Evolutionary conservation across 2,888 invertebrate species (phyloP).

Genomic region (Caenorhabditis japonica): DNA sequence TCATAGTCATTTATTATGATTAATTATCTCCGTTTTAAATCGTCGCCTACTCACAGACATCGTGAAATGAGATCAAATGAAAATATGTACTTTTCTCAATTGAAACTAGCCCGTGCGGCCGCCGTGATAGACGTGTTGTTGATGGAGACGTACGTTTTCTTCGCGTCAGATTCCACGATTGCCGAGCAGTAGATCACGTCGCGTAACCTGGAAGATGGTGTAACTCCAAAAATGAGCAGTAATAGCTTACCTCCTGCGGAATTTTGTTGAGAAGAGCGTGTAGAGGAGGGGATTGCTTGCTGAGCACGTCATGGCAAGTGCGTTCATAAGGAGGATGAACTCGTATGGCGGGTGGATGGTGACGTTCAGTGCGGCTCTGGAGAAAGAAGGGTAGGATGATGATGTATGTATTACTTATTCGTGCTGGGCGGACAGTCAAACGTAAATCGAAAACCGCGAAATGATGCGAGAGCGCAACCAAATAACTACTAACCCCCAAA

Average conservation of each 20-base stretch:
- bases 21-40: too few relatives aligned
- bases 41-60: too few relatives aligned
- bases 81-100: slow-evolving; percentile 25
- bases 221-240: slow-evolving; percentile 1
- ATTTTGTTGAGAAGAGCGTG: slow-evolving; percentile 74
- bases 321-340: slow-evolving; percentile 72
- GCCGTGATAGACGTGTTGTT: slow-evolving; percentile 48
- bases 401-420: neutral
- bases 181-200: slow-evolving; percentile 48
- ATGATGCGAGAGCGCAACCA: too few relatives aligned
- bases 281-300: slow-evolving; percentile 76
- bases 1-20: too few relatives aligned
- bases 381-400: slow-evolving; percentile 8
- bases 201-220: slow-evolving; percentile 39
- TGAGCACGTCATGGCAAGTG: slow-evolving; percentile 73
- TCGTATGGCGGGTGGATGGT: slow-evolving; percentile 66
- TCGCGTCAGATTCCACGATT: slow-evolving; percentile 21
- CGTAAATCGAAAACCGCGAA: too few relatives aligned
- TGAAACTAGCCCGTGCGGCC: slow-evolving; percentile 54
- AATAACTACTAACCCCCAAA: too few relatives aligned
- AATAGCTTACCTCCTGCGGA: slow-evolving; percentile 50
- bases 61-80: neutral
- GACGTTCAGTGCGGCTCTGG: slow-evolving; percentile 69
- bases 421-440: too few relatives aligned
- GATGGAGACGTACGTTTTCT: slow-evolving; percentile 46